Evolutionary conservation across 2,888 invertebrate genomes (phyloP).

Genomic region (Cyclophora punctaria): DNA sequence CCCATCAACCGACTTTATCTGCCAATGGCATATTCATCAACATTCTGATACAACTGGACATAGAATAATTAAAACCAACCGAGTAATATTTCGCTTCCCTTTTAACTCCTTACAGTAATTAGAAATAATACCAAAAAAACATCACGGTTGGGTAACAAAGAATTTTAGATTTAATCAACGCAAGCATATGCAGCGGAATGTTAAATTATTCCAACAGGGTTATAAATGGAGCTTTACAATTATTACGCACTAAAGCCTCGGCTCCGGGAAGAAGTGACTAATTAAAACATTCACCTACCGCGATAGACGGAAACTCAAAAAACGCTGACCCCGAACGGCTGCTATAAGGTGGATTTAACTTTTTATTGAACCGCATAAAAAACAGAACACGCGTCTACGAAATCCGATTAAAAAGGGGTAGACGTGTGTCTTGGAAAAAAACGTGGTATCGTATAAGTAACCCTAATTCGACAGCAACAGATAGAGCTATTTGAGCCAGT

Average conservation of each 20-base stretch:
- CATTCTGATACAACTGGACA: background rate
- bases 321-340: conserved; percentile 60
- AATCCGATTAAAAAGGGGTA: conserved; percentile 73
- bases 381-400: conserved; percentile 62
- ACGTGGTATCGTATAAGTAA: conserved; percentile 44
- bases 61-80: too few species aligned
- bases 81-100: background rate
- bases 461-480: conserved; percentile 63
- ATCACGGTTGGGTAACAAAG: conserved; percentile 14
- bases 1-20: too few species aligned
- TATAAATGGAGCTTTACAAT: conserved; percentile 52
- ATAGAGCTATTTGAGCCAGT: conserved; percentile 67
- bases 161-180: conserved; percentile 36
- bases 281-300: conserved; percentile 70
- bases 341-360: conserved; percentile 65
- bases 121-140: conserved; percentile 5
- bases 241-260: conserved; percentile 31
- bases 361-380: conserved; percentile 56
- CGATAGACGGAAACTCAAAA: conserved; percentile 53
- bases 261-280: conserved; percentile 37
- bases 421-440: conserved; percentile 56
- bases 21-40: too few species aligned
- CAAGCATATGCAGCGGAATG: conserved; percentile 32
- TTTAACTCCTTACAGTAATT: background rate
- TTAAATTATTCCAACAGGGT: conserved; percentile 57